These are phyloP conservation scores for Tachysurus fulvidraco DNA, from an alignment of 2,113 vertebrate genomes.

Conservation along the genomic window DNA sequence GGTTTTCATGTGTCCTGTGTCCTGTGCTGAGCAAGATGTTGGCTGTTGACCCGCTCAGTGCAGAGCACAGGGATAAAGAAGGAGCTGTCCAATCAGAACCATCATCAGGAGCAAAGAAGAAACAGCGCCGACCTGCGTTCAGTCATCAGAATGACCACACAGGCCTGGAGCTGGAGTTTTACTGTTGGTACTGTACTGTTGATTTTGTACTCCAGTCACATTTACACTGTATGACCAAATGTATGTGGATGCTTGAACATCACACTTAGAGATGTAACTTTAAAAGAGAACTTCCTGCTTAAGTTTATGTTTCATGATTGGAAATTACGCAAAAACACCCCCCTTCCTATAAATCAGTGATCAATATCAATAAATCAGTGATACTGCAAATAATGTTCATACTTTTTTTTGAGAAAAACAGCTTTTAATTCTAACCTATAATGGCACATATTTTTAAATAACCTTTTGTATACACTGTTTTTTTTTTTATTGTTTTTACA, in stretches of 20 bases:
- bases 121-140: background rate
- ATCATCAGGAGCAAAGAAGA: background rate
- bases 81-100: conserved; percentile 7
- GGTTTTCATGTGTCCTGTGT: background rate
- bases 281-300: background rate
- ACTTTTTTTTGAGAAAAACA: background rate
- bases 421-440: no score
- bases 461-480: background rate
- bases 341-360: background rate
- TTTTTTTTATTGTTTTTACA: background rate
- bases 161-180: background rate
- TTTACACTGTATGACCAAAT: background rate
- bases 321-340: no score
- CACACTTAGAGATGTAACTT: no score
- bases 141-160: background rate
- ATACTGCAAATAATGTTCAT: background rate
- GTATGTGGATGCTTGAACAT: background rate
- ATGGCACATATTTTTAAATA: background rate
- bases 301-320: no score
- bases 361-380: background rate
- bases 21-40: conserved; percentile 44
- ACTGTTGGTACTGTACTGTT: background rate
- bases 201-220: background rate
- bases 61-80: conserved; percentile 16
- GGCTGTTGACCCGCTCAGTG: conserved; percentile 62